Evolutionary conservation across 2,888 invertebrate species (phyloP).

Genomic region (Drosophila picticornis): DNA sequence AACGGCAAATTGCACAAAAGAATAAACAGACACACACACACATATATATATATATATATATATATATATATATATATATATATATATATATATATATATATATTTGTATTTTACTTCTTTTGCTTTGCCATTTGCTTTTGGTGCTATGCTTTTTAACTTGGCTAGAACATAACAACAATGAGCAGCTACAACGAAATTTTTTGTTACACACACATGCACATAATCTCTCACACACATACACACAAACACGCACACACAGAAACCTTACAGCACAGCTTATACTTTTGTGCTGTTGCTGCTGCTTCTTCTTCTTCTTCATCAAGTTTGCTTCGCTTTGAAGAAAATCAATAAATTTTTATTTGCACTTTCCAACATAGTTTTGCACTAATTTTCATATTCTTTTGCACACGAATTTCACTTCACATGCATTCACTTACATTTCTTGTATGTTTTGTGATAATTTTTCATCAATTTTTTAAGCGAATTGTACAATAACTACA

Average conservation of each 20-base stretch:
- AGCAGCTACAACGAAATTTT: constrained; percentile 68
- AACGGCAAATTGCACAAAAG: constrained; percentile 64
- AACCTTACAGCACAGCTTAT: constrained; percentile 78
- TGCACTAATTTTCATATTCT: constrained; percentile 26
- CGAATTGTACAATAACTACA: constrained; percentile 33
- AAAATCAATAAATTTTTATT: constrained; percentile 74
- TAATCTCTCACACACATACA: constrained; percentile 12
- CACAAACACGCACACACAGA: constrained; percentile 38
- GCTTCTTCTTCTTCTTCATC: constrained; percentile 59
- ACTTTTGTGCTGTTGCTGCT: constrained; percentile 69
- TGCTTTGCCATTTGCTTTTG: constrained; percentile 52
- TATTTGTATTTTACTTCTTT: constrained; percentile 52
- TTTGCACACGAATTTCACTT: constrained; percentile 29
- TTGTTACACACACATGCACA: constrained; percentile 45
- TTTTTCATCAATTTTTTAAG: constrained; percentile 46
- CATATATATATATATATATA: not conserved
- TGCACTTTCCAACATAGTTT: constrained; percentile 63
- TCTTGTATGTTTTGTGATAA: constrained; percentile 42
- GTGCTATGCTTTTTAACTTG: constrained; percentile 68
- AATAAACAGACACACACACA: constrained; percentile 36
- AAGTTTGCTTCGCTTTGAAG: constrained; percentile 52
- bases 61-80: not conserved
- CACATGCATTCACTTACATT: constrained; percentile 58
- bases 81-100: constrained; percentile 19
- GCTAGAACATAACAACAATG: constrained; percentile 76